Conservation (phyloP, 2,888 invertebrate species). For the Acheta domesticus region DNA sequence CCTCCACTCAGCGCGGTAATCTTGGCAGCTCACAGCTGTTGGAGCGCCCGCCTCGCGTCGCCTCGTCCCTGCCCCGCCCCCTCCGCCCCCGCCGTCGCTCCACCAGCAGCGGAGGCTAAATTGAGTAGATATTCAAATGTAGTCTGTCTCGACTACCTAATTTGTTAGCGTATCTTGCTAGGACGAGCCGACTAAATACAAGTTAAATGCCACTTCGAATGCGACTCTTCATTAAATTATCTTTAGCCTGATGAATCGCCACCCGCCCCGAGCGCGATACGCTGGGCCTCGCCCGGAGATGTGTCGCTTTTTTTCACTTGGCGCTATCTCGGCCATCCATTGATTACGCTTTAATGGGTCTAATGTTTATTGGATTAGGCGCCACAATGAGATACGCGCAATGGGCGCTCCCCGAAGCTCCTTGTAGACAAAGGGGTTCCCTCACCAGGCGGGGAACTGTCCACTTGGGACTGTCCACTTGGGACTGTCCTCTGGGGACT, state of each 20-base stretch:
- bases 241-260: constrained; percentile 18
- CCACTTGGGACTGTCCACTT: too few relatives aligned
- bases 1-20: not conserved
- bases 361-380: constrained; percentile 1
- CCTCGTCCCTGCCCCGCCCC: not conserved
- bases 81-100: not conserved
- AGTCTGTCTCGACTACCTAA: constrained; percentile 18
- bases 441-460: too few relatives aligned
- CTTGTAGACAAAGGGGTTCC: too few relatives aligned
- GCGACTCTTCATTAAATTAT: constrained; percentile 18
- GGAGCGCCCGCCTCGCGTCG: not conserved
- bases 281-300: not conserved
- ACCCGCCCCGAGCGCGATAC: not conserved
- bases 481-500: too few relatives aligned
- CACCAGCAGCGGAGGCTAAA: not conserved
- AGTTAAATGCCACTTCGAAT: constrained; percentile 18
- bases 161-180: constrained; percentile 10
- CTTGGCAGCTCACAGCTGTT: constrained; percentile 3
- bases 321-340: not conserved
- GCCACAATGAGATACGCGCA: not conserved
- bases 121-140: constrained; percentile 18
- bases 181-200: constrained; percentile 18
- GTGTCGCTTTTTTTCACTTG: not conserved
- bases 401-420: not conserved
- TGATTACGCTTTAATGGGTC: not conserved